phyloP scores from a whole-genome alignment of 2,888 invertebrate genomes.

The Spatulosminthurus flaviceps region DNA sequence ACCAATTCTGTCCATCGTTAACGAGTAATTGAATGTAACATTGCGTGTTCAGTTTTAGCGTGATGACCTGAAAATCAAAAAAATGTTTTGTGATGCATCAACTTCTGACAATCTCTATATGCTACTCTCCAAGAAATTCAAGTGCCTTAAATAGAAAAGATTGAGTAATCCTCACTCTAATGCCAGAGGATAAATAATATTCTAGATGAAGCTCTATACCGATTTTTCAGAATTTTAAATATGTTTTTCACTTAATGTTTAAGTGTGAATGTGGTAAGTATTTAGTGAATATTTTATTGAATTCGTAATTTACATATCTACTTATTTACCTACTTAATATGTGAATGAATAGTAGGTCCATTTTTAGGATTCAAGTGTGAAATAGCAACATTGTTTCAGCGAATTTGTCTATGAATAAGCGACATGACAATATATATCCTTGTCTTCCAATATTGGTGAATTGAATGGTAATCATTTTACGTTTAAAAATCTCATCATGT shows the following conservation, averaged over 20 bases:
- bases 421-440: slow-evolving; percentile 58
- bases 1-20: background rate
- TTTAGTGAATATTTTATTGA: slow-evolving; percentile 21
- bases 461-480: slow-evolving; percentile 42
- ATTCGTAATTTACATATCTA: slow-evolving; percentile 35
- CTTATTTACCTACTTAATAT: slow-evolving; percentile 43
- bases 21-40: background rate
- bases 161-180: background rate
- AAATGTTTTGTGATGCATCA: slow-evolving; percentile 8
- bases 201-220: background rate
- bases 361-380: slow-evolving; percentile 3
- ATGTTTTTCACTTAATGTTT: slow-evolving; percentile 15
- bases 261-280: slow-evolving; percentile 5
- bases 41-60: background rate
- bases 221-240: slow-evolving; percentile 14
- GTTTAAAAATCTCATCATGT: slow-evolving; percentile 41
- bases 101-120: slow-evolving; percentile 15
- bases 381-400: slow-evolving; percentile 18
- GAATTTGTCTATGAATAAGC: slow-evolving; percentile 10
- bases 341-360: slow-evolving; percentile 2
- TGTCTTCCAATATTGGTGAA: slow-evolving; percentile 60
- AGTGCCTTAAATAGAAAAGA: slow-evolving; percentile 36
- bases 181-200: background rate
- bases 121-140: slow-evolving; percentile 35
- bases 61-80: background rate